Evolutionary conservation across 2,888 invertebrate species (phyloP).

Genomic region (Drosophila bunnanda): DNA sequence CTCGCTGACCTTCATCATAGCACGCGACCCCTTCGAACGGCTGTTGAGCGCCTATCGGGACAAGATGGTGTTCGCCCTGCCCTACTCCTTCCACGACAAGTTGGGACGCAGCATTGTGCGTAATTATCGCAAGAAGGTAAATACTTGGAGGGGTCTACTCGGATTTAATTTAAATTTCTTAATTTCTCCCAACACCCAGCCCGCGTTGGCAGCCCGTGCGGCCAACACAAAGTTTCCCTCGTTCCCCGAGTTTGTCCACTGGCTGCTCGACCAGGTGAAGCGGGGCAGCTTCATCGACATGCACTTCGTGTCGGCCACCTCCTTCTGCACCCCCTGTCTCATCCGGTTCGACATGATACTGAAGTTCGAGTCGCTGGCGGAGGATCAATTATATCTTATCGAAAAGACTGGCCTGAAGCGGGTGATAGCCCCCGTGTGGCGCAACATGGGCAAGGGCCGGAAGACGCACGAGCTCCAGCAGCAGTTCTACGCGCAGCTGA

Average conservation of each 20-base stretch:
- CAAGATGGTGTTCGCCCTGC: constrained; percentile 93
- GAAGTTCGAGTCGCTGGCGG: constrained; percentile 93
- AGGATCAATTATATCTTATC: constrained; percentile 93
- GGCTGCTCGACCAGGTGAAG: constrained; percentile 89
- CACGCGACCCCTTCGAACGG: constrained; percentile 92
- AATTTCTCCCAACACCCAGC: constrained; percentile 56
- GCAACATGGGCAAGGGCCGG: constrained; percentile 91
- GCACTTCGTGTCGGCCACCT: constrained; percentile 94
- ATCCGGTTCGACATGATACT: constrained; percentile 92
- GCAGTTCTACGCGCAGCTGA: constrained; percentile 91
- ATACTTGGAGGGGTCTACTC: constrained; percentile 5
- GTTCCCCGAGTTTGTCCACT: constrained; percentile 92
- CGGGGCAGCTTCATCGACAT: constrained; percentile 88
- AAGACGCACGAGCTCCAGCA: constrained; percentile 90
- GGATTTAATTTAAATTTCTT: background rate
- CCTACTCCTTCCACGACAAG: constrained; percentile 92
- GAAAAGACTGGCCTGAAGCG: constrained; percentile 90
- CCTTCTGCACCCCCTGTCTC: constrained; percentile 94
- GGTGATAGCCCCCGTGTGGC: constrained; percentile 92
- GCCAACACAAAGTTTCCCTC: constrained; percentile 88
- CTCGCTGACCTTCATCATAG: constrained; percentile 92
- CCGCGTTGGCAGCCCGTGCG: constrained; percentile 66
- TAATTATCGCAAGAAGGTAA: constrained; percentile 87
- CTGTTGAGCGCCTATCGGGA: constrained; percentile 93
- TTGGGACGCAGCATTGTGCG: constrained; percentile 91